A percentile compares a stretch with the other conserved stretches of the same genome.
These are phyloP conservation scores for Colletes gigas DNA, from an alignment of 1,140 invertebrate species.

Conservation along the genomic window DNA sequence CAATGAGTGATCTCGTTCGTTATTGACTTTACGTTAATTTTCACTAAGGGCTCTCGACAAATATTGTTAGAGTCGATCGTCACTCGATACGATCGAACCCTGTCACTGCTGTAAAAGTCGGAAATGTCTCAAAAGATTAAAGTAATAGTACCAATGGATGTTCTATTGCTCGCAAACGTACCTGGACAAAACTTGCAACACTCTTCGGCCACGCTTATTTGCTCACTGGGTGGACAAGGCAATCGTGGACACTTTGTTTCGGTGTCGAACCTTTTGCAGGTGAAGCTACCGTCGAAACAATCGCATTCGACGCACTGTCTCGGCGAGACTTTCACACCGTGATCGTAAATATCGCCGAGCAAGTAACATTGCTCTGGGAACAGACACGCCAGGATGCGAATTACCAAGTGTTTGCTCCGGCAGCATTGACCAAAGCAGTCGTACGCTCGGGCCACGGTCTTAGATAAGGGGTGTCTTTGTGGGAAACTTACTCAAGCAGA, in stretches of 20 bases:
- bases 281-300: slow-evolving; percentile 90
- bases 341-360: slow-evolving; percentile 89
- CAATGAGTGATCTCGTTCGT: not conserved
- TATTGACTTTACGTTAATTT: not conserved
- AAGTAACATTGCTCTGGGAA: slow-evolving; percentile 89
- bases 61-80: too few species aligned
- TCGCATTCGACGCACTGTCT: slow-evolving; percentile 88
- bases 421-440: not conserved
- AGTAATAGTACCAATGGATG: not conserved
- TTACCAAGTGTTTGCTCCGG: not conserved
- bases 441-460: not conserved
- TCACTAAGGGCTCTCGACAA: too few species aligned
- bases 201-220: slow-evolving; percentile 90
- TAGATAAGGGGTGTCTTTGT: not conserved
- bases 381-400: slow-evolving; percentile 38
- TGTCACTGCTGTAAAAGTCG: not conserved
- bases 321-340: slow-evolving; percentile 88
- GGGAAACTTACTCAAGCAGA: slow-evolving; percentile 89
- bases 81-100: too few species aligned
- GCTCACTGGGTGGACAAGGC: slow-evolving; percentile 88
- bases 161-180: slow-evolving; percentile 71
- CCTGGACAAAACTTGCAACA: slow-evolving; percentile 96
- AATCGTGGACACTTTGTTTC: slow-evolving; percentile 89
- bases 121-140: not conserved
- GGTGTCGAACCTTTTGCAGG: slow-evolving; percentile 88